Evolutionary conservation across 2,888 invertebrate species (phyloP).

Genomic region (Prosapia bicincta): DNA sequence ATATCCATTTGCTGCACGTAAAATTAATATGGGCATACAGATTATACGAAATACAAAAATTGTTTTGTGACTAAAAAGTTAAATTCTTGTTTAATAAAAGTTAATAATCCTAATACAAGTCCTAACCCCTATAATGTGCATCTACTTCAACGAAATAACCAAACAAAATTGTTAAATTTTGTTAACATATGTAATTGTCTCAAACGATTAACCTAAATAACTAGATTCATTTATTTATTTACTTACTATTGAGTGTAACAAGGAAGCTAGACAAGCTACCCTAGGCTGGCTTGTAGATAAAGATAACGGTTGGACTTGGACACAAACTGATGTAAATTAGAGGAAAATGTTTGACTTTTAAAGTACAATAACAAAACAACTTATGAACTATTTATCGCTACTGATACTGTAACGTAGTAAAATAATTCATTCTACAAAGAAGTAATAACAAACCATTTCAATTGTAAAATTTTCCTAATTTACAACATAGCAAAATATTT

Average conservation of each 20-base stretch:
- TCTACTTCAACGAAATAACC: not conserved
- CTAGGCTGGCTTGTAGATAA: not conserved
- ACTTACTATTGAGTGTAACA: not conserved
- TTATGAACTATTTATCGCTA: no score
- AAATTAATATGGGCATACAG: no score
- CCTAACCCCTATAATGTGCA: no score
- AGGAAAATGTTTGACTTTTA: not conserved
- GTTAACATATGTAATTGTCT: not conserved
- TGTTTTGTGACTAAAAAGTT: no score
- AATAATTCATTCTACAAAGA: not conserved
- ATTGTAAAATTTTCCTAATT: not conserved
- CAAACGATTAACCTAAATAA: not conserved
- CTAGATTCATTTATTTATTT: not conserved
- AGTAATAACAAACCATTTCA: not conserved
- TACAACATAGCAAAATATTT: constrained; percentile 2
- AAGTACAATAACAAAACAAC: not conserved
- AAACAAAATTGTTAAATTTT: not conserved
- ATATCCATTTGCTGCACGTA: no score
- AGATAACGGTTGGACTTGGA: not conserved
- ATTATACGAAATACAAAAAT: no score
- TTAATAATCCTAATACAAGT: no score
- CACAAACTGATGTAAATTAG: not conserved
- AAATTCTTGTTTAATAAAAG: no score
- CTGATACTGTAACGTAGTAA: no score
- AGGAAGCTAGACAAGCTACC: not conserved